A percentile compares a stretch with the other conserved stretches of the same genome.
These are phyloP conservation scores for Miichthys miiuy DNA, from an alignment of 2,797 vertebrate genomes.

Conservation along the genomic window DNA sequence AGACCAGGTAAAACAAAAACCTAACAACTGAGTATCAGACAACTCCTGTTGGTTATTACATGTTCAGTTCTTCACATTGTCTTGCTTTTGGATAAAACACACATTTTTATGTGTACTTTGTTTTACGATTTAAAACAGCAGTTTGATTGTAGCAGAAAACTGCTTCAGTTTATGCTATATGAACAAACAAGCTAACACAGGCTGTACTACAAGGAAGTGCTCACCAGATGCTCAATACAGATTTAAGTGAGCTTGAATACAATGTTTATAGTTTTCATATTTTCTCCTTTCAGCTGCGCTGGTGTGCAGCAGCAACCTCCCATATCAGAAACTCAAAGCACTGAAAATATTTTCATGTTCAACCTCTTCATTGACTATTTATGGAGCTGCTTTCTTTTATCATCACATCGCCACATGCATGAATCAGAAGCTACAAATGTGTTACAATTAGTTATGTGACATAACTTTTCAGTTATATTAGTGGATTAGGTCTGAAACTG, in stretches of 20 bases:
- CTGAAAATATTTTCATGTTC: constrained; percentile 8
- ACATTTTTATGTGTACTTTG: background rate
- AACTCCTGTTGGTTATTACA: constrained; percentile 9
- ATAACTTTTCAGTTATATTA: background rate
- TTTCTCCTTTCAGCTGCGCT: constrained; percentile 75
- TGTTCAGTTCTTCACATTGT: too few species aligned
- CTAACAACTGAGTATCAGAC: background rate
- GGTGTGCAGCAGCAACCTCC: constrained; percentile 61
- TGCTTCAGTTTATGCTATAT: background rate
- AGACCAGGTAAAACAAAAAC: constrained; percentile 1
- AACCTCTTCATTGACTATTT: background rate
- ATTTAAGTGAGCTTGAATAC: constrained; percentile 55
- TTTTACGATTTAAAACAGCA: background rate
- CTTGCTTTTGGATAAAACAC: background rate
- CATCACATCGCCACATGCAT: constrained; percentile 14
- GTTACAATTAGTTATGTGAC: background rate
- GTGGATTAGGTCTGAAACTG: background rate
- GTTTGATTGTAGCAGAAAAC: background rate
- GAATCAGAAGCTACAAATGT: constrained; percentile 8
- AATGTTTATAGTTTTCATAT: constrained; percentile 82
- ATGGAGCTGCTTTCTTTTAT: constrained; percentile 11
- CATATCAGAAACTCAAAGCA: constrained; percentile 27
- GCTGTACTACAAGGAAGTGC: background rate
- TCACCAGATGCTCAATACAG: constrained; percentile 53
- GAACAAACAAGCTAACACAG: constrained; percentile 17